Conservation (phyloP, 2,113 vertebrate species). For the Microtus oregoni region DNA sequence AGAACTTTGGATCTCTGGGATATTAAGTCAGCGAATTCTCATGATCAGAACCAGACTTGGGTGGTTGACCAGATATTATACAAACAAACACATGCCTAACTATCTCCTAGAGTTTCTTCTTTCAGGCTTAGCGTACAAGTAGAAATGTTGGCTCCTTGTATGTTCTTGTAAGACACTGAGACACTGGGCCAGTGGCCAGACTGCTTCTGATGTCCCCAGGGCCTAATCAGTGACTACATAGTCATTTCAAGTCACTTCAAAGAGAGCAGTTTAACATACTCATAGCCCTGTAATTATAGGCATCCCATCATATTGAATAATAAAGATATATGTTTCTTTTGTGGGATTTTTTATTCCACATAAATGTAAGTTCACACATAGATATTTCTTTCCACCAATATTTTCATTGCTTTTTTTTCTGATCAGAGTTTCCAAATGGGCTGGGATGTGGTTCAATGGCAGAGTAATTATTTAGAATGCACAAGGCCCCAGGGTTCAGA, state of each 20-base stretch:
- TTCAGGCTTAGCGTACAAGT: neutral
- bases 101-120: neutral
- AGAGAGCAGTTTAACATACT: neutral
- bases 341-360: neutral
- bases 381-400: conserved; percentile 2
- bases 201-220: neutral
- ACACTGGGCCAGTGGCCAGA: too few relatives aligned
- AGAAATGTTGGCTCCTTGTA: neutral
- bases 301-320: conserved; percentile 15
- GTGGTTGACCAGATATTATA: neutral
- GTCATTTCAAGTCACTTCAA: neutral
- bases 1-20: neutral
- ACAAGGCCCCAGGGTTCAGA: neutral
- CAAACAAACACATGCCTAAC: neutral
- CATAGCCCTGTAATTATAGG: neutral
- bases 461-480: neutral
- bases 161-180: neutral
- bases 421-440: neutral
- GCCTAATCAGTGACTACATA: neutral
- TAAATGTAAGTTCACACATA: neutral
- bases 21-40: neutral
- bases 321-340: neutral
- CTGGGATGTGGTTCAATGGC: neutral
- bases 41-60: neutral
- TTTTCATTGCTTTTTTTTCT: conserved; percentile 15